Base-by-base conservation (phyloP, 2,797 vertebrate genomes). In the Melanotaenia parkinsoni region DNA sequence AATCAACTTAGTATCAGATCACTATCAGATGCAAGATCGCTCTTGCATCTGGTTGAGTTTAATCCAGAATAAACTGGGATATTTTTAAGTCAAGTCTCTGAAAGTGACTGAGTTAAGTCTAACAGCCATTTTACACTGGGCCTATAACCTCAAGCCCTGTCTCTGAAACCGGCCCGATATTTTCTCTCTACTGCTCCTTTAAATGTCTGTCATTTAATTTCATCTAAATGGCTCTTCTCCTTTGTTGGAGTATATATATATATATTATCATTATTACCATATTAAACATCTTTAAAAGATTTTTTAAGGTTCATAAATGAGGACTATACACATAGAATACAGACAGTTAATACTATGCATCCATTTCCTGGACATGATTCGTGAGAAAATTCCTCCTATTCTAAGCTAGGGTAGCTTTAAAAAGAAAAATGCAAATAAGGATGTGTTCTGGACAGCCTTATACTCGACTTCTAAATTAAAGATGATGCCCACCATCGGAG, bases 401-500 rank as follows among this genome's bases (percentile, higher is more conserved):
- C 10, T 57, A 69, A 35, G 50, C 59, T 66, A 57, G 18, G 62
- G 77, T 58, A 71, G 69, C 65, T 60, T 37, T 26, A 24, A 53
- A 24, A 11, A 53, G 22, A 12, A 57, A 66, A 61, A 37, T 12
- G 18, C 51, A 57, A 30, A 75, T 63, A 20, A 3, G 37, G 57
- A 22, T 61, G 26, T 45, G 33, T 63, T 77, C 50, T 28, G 14
- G 63, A 74, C 54, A 62, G 67, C 37, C 33, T 53, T 51, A 59
- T 62, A 60, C 60, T 68, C 35, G 71, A 32, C 69, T 79, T 59
- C 69, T 61, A 85, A 82, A 87, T 79, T 79, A 57, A 74, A 79
- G 68, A 45, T 78, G 85, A 87, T 73, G 79, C 66, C 80, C 86
- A 69, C 81, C 83, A 64, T 74, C 67, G 1, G 79, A 84, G 63